Percentiles rank a stretch among this genome's conserved stretches.
phyloP scores from a whole-genome alignment of 2,113 vertebrate genomes.

The Brachyhypopomus gauderio region DNA sequence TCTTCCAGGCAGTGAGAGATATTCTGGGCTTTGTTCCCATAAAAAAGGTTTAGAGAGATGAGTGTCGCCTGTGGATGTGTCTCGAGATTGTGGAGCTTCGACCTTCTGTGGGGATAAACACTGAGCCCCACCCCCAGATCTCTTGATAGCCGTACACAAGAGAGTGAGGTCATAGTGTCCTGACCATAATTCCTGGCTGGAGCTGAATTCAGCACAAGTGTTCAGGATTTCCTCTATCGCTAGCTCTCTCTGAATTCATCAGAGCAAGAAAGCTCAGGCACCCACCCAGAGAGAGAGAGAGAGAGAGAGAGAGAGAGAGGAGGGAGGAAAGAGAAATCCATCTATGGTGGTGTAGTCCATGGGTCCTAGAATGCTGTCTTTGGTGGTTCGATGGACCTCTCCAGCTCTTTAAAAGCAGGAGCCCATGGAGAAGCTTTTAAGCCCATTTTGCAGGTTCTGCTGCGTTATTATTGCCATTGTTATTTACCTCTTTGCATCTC shows the following conservation, averaged over 20 bases:
- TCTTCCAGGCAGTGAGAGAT: neutral
- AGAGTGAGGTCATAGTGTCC: constrained; percentile 69
- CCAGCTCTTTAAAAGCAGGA: constrained; percentile 39
- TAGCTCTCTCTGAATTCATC: constrained; percentile 43
- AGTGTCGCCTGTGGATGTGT: constrained; percentile 22
- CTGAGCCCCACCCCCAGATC: constrained; percentile 57
- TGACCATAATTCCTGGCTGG: constrained; percentile 69
- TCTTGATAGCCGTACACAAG: constrained; percentile 60
- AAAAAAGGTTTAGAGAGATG: constrained; percentile 2
- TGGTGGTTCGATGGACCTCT: constrained; percentile 34
- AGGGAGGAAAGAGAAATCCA: constrained; percentile 42
- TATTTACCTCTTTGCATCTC: constrained; percentile 52
- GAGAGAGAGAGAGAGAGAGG: constrained; percentile 14
- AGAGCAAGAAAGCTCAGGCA: constrained; percentile 59
- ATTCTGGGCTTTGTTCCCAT: constrained; percentile 2
- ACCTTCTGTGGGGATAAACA: constrained; percentile 58
- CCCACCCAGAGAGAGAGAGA: constrained; percentile 40
- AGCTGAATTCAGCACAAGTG: constrained; percentile 70
- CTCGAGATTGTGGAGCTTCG: constrained; percentile 38
- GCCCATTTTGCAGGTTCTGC: constrained; percentile 44
- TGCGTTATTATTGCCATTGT: constrained; percentile 43
- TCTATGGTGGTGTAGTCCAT: constrained; percentile 18
- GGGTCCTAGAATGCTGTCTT: constrained; percentile 35
- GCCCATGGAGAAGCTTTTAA: constrained; percentile 50
- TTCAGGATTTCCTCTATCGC: constrained; percentile 63